Evolutionary conservation across 1,140 invertebrate genomes (phyloP).

Genomic region (Schlechtendalia chinensis): DNA sequence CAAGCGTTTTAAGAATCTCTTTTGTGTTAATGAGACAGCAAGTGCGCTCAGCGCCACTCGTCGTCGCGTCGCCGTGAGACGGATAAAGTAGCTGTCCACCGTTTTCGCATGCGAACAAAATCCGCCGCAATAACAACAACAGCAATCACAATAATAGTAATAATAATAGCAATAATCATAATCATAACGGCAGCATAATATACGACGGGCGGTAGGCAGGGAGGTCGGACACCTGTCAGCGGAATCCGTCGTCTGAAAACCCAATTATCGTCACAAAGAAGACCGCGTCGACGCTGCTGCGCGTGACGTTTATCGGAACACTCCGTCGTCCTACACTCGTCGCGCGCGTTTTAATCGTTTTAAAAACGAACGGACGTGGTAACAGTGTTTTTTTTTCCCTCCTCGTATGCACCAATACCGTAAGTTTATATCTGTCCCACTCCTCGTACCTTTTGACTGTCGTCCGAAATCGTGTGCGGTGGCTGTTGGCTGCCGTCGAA

Average conservation of each 20-base stretch:
- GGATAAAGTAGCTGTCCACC: background rate
- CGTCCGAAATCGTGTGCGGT: conserved; percentile 6
- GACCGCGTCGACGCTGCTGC: background rate
- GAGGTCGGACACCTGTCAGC: conserved; percentile 33
- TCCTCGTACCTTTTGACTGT: conserved; percentile 18
- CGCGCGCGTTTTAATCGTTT: background rate
- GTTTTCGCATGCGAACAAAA: background rate
- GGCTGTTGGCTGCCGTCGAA: background rate
- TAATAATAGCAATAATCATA: background rate
- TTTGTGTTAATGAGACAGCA: conserved; percentile 20
- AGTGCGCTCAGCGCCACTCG: background rate
- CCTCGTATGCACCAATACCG: background rate
- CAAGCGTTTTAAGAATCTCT: background rate
- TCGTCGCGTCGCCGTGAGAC: background rate
- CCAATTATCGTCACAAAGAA: conserved; percentile 1
- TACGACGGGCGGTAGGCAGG: background rate
- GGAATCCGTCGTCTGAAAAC: background rate
- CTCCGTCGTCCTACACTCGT: background rate
- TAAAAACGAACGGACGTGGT: background rate
- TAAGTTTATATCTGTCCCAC: background rate
- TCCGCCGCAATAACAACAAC: background rate
- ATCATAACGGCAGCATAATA: background rate
- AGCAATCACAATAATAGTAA: background rate
- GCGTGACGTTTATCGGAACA: conserved; percentile 20
- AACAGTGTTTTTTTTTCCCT: background rate